Percentiles rank a stretch among this genome's conserved stretches.
These are phyloP conservation scores for Octonoba sinensis DNA, from an alignment of 2,888 invertebrate genomes.

Conservation along the genomic window DNA sequence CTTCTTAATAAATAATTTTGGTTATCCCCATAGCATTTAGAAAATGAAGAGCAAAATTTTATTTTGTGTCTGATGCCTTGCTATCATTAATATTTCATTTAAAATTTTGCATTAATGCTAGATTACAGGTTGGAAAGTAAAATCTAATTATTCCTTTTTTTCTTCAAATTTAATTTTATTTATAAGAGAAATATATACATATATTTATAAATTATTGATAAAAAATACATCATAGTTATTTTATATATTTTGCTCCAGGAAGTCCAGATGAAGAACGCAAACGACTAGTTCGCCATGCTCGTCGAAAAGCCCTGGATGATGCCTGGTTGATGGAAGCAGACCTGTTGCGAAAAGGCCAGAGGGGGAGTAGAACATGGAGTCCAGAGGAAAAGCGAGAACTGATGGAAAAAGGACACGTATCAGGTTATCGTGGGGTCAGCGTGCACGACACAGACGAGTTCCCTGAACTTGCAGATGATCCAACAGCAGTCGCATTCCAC, in stretches of 20 bases:
- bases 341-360: slow-evolving; percentile 73
- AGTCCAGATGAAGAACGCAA: slow-evolving; percentile 88
- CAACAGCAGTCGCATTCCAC: slow-evolving; percentile 91
- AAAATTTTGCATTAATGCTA: too few relatives aligned
- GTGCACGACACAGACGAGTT: slow-evolving; percentile 89
- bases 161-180: too few relatives aligned
- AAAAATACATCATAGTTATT: too few relatives aligned
- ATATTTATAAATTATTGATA: too few relatives aligned
- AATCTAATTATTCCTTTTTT: too few relatives aligned
- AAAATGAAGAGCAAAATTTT: too few relatives aligned
- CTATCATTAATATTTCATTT: too few relatives aligned
- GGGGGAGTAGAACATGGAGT: slow-evolving; percentile 82
- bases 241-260: neutral
- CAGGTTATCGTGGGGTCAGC: slow-evolving; percentile 90
- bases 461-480: slow-evolving; percentile 94
- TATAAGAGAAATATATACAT: too few relatives aligned
- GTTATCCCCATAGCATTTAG: too few relatives aligned
- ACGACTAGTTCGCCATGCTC: slow-evolving; percentile 87
- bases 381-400: slow-evolving; percentile 93
- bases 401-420: slow-evolving; percentile 87
- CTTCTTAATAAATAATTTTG: too few relatives aligned
- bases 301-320: slow-evolving; percentile 85
- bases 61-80: too few relatives aligned
- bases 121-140: too few relatives aligned
- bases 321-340: slow-evolving; percentile 95